Evolutionary conservation across 2,113 vertebrate species (phyloP), one percentile per base, ranked within the genome.

Genomic region (Peromyscus polionotus): DNA sequence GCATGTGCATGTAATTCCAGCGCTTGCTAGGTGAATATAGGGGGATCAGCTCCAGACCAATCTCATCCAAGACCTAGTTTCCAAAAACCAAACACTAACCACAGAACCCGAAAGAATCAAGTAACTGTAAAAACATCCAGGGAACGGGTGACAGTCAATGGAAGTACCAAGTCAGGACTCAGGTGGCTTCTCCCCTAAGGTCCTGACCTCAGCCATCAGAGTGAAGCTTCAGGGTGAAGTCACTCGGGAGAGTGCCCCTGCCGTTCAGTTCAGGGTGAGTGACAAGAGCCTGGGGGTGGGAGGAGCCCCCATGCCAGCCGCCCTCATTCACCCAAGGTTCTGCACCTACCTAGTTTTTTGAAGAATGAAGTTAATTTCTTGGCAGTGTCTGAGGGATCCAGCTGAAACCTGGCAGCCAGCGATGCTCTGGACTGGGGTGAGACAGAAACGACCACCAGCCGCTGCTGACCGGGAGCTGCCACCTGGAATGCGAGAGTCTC

Each of bases 401-500:
- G 98, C 87, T 98, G 98, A 79, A 98, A 99, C 59, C 80, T 98
- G 0, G 99, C 99, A 17, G 99, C 99, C 12, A 99, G 98, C 0
- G 99, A 99, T 0, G 99, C 99, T 98, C 99, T 99, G 91, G 99
- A 99, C 86, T 99, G 99, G 0, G 99, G 99, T 0, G 99, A 99
- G 28, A 99, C 96, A 0, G 99, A 99, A 88, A 99, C 98, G 73
- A 99, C 99, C 92, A 99, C 99, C 96, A 99, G 81, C 42, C 98
- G 99, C 98, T 99, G 99, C 83, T 99, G 98, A 0, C 5, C 67
- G 0, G 98, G 96, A 36, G 88, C 91, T 0, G 94, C 98, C 1
- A 42, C 79, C 99, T 99, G 90, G 63, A 90, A 81, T 26, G 79
- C 59, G 45, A 14, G 12, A 0, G 12, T 3, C 3, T 20, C 33